Conservation (phyloP, 2,797 vertebrate genomes). For the Myotis planiceps region DNA sequence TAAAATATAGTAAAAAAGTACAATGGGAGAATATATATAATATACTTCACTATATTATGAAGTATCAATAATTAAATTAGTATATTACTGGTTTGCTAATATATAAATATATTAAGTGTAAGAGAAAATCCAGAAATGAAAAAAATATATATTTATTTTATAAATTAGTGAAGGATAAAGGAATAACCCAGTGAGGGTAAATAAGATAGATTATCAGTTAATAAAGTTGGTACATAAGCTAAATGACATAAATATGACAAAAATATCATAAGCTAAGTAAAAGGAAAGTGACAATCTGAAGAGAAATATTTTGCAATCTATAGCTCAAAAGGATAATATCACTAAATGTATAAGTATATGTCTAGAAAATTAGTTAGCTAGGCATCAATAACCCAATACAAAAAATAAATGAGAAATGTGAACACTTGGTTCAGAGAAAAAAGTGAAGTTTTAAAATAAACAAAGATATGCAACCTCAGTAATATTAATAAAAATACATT, state of each 20-base stretch:
- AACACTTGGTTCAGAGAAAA: background rate
- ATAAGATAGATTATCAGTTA: background rate
- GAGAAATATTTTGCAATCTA: background rate
- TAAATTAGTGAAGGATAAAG: background rate
- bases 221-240: background rate
- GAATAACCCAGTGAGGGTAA: background rate
- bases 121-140: background rate
- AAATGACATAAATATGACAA: background rate
- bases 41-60: background rate
- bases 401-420: background rate
- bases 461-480: background rate
- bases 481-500: background rate
- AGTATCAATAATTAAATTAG: background rate
- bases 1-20: background rate
- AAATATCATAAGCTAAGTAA: background rate
- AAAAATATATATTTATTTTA: background rate
- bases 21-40: background rate
- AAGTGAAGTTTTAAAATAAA: background rate
- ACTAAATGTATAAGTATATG: background rate
- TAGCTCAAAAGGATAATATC: background rate
- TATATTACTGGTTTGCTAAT: background rate
- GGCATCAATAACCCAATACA: background rate
- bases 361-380: background rate
- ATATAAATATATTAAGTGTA: background rate
- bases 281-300: background rate